These are phyloP conservation scores for Sebastes fasciatus DNA, from an alignment of 2,113 vertebrate species.

Conservation along the genomic window DNA sequence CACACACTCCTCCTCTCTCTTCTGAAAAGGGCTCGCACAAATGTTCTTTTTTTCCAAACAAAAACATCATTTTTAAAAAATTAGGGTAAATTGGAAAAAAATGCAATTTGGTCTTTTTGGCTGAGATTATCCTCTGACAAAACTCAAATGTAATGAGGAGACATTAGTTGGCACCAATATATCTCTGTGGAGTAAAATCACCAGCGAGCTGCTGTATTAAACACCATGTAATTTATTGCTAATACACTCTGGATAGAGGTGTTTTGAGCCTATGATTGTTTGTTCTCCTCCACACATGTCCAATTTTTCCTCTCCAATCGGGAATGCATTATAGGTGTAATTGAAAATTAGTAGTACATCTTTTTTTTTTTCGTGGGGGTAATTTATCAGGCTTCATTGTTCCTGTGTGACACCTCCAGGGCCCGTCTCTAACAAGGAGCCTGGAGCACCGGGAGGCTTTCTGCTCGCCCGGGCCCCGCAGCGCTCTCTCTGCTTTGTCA, in stretches of 20 bases:
- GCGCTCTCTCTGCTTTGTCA: slow-evolving; percentile 91
- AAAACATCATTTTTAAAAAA: slow-evolving; percentile 55
- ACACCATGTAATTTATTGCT: slow-evolving; percentile 69
- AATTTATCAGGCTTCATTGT: slow-evolving; percentile 99
- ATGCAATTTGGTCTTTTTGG: slow-evolving; percentile 52
- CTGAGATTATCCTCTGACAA: slow-evolving; percentile 62
- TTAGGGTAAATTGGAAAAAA: slow-evolving; percentile 62
- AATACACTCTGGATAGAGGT: slow-evolving; percentile 61
- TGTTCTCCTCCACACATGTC: slow-evolving; percentile 89
- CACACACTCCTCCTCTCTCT: slow-evolving; percentile 11
- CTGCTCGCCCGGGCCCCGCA: slow-evolving; percentile 83
- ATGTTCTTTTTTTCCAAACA: slow-evolving; percentile 53
- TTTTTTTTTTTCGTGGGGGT: slow-evolving; percentile 89
- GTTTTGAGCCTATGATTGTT: slow-evolving; percentile 78
- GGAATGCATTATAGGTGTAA: slow-evolving; percentile 99
- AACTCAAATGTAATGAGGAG: slow-evolving; percentile 54
- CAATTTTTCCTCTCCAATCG: slow-evolving; percentile 94
- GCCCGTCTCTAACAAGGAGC: slow-evolving; percentile 96
- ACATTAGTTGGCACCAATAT: slow-evolving; percentile 57
- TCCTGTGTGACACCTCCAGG: slow-evolving; percentile 95
- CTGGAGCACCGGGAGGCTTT: slow-evolving; percentile 93
- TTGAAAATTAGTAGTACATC: slow-evolving; percentile 99
- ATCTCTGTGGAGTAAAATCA: slow-evolving; percentile 50
- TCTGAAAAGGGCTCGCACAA: slow-evolving; percentile 26
- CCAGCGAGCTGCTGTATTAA: slow-evolving; percentile 55